phyloP scores from a whole-genome alignment of 2,888 invertebrate species.

The Lissocephala sabroskyi region DNA sequence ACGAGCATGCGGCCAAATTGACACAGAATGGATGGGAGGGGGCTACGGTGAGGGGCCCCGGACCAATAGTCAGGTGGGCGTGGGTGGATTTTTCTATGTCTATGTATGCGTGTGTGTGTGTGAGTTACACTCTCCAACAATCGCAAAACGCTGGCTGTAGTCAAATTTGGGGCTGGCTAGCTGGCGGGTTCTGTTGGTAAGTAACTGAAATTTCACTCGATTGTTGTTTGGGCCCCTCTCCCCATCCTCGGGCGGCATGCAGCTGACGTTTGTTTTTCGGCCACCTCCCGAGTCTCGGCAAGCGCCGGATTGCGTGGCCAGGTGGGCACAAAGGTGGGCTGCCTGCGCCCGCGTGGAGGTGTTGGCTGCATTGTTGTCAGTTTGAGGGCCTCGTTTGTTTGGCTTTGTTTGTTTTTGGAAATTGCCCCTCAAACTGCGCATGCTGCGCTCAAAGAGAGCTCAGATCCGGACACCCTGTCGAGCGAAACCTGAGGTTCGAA shows the following conservation, averaged over 20 bases:
- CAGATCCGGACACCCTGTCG: slow-evolving; percentile 29
- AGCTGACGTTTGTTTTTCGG: slow-evolving; percentile 41
- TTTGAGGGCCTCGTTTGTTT: slow-evolving; percentile 30
- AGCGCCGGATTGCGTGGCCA: slow-evolving; percentile 27
- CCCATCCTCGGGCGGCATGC: slow-evolving; percentile 30
- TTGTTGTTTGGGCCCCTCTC: slow-evolving; percentile 15
- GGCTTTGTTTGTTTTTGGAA: neutral
- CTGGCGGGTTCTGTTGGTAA: slow-evolving; percentile 13
- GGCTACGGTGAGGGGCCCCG: too few relatives aligned
- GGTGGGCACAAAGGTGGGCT: slow-evolving; percentile 18
- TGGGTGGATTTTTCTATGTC: slow-evolving; percentile 19
- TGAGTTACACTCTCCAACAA: slow-evolving; percentile 43
- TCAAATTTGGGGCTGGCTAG: slow-evolving; percentile 11
- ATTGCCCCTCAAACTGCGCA: slow-evolving; percentile 39
- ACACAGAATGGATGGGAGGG: neutral
- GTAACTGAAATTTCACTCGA: slow-evolving; percentile 21
- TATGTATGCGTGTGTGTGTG: slow-evolving; percentile 12
- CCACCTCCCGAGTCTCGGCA: slow-evolving; percentile 1
- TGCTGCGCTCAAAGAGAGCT: slow-evolving; percentile 18
- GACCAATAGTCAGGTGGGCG: neutral
- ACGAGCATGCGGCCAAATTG: neutral
- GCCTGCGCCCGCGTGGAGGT: slow-evolving; percentile 1
- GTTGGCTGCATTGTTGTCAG: slow-evolving; percentile 26
- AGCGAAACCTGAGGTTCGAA: too few relatives aligned
- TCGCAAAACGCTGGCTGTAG: slow-evolving; percentile 10